Evolutionary conservation across 2,113 vertebrate genomes (phyloP), one percentile per base, ranked within the genome.

Genomic region (Lycocorax pyrrhopterus): DNA sequence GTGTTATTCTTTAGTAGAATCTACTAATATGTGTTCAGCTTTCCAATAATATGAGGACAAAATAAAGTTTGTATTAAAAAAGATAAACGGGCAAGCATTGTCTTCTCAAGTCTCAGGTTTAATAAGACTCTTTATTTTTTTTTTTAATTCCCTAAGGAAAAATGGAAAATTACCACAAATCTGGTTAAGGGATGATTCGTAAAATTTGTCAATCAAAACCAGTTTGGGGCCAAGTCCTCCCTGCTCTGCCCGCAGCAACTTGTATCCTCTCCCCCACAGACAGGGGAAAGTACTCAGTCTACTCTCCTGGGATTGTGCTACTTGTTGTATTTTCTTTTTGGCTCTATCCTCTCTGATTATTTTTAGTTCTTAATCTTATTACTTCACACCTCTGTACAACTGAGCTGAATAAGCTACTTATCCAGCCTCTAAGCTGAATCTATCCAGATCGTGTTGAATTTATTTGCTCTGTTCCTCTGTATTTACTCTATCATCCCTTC

Each of bases 351-450:
- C 71, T 92, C 75, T 88, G 88, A 95, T 95, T 96, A 96, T 94
- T 98, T 98, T 96, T 93, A 86, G 91, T 97, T 76, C 87, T 96
- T 98, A 98, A 98, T 98, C 97, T 96, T 97, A 98, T 97, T 98
- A 97, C 76, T 98, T 97, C 94, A 96, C 95, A 96, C 94, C 98
- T 97, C 93, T 97, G 93, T 97, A 97, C 92, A 98, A 97, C 95
- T 96, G 87, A 96, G 96, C 93, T 96, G 96, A 98, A 96, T 98
- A 98, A 98, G 97, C 97, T 97, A 96, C 97, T 98, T 98, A 98
- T 4, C 39, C 73, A 97, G 79, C 35, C 64, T 93, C 83, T 96
- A 97, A 98, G 89, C 90, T 39, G 92, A 96, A 97, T 97, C 91
- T 96, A 94, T 80, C 81, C 97, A 56, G 76, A 98, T 96, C 67